phyloP scores from a whole-genome alignment of 2,113 vertebrate species.

The Paramisgurnus dabryanus region DNA sequence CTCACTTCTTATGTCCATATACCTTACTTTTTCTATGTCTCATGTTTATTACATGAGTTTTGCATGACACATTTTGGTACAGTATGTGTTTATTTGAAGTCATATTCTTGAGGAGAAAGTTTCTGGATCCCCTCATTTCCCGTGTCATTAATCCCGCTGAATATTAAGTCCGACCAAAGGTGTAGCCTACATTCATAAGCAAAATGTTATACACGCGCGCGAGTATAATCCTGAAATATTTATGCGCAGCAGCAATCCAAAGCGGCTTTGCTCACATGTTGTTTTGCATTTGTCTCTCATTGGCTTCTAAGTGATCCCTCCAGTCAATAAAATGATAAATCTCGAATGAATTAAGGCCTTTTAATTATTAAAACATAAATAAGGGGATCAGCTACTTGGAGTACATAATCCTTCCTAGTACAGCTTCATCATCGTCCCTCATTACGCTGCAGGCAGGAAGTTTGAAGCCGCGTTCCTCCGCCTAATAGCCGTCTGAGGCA shows the following conservation, averaged over 20 bases:
- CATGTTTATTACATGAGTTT: too few species aligned
- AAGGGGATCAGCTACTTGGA: constrained; percentile 47
- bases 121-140: background rate
- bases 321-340: constrained; percentile 44
- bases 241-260: background rate
- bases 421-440: constrained; percentile 13
- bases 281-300: constrained; percentile 24
- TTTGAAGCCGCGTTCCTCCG: background rate
- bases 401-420: constrained; percentile 27
- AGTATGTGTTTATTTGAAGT: background rate
- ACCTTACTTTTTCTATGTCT: too few species aligned
- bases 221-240: background rate
- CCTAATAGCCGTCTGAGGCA: constrained; percentile 18
- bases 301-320: constrained; percentile 28
- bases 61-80: too few species aligned
- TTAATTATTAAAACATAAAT: constrained; percentile 57
- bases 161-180: background rate
- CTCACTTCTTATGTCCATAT: too few species aligned
- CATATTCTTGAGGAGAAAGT: background rate
- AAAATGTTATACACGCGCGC: background rate
- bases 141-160: background rate
- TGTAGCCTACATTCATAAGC: constrained; percentile 1
- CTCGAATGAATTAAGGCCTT: constrained; percentile 44
- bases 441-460: background rate
- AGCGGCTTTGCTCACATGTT: background rate